Conservation (phyloP, 1,140 invertebrate genomes). For the Pristionchus pacificus region DNA sequence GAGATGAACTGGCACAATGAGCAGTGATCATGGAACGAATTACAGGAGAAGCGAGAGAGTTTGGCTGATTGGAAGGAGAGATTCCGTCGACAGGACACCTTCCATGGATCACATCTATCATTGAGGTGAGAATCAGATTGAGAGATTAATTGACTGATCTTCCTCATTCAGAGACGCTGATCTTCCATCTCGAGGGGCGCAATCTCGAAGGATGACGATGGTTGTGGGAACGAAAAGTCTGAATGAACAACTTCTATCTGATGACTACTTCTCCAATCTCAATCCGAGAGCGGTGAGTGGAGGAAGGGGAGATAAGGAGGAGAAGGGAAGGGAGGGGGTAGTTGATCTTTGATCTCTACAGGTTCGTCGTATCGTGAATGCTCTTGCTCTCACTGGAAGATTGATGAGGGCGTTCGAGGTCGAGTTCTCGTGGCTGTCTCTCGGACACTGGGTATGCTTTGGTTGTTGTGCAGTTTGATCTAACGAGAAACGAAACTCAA, state of each 20-base stretch:
- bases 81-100: slow-evolving; percentile 37
- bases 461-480: too few species aligned
- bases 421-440: slow-evolving; percentile 84
- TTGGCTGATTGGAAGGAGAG: slow-evolving; percentile 42
- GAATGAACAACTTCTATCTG: slow-evolving; percentile 72
- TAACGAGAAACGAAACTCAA: slow-evolving; percentile 60
- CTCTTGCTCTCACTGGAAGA: slow-evolving; percentile 69
- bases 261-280: slow-evolving; percentile 94
- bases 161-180: background rate
- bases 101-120: slow-evolving; percentile 40
- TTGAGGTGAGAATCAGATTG: slow-evolving; percentile 23
- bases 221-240: slow-evolving; percentile 50
- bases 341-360: background rate
- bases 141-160: slow-evolving; percentile 8
- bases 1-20: too few species aligned
- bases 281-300: slow-evolving; percentile 93
- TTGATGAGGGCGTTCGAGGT: slow-evolving; percentile 95
- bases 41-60: slow-evolving; percentile 35
- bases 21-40: too few species aligned
- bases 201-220: background rate
- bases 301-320: too few species aligned
- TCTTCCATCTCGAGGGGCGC: background rate
- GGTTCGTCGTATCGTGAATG: slow-evolving; percentile 72
- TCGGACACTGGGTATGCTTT: slow-evolving; percentile 61
- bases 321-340: too few species aligned